Evolutionary conservation across 1,140 invertebrate species (phyloP), one percentile per base, ranked within the genome.

Genomic region (Drosophila miranda): DNA sequence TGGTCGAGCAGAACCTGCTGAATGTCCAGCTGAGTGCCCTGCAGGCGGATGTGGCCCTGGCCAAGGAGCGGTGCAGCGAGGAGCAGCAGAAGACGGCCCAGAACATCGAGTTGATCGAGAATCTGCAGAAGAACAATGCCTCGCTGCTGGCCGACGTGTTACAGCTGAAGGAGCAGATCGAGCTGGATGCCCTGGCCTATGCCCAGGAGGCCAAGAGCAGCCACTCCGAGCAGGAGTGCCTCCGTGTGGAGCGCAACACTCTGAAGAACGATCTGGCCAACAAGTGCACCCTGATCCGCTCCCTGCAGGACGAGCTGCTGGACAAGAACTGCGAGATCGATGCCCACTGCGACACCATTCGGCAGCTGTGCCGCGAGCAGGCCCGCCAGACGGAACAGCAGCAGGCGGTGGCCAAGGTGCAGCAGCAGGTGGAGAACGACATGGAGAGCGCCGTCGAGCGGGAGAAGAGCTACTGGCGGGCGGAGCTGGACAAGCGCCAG

Each of bases 401-500:
- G 61, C 87, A 92, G 76, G 88, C 77, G 21, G 90, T 90, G 68
- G 90, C 92, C 64, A 91, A 90, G 71, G 81, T 91, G 14, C 89
- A 92, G 73, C 89, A 92, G 73, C 86, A 89, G 73, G 75, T 92
- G 13, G 92, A 93, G 75, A 78, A 64, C 4, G 83, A 78, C 51
- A 73, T 90, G 14, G 91, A 92, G 69, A 74, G 90, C 2, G 79
- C 89, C 0, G 72, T 92, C n/a, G 81, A 91, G 53, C 88, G 92
- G 21, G 86, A 92, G 83, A 90, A 91, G 54, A 80, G 90, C 70
- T 90, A 91, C 34, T 91, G 90, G 71, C 89, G 90, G 2, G 89
- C 79, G 19, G 92, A 92, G 76, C 77, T 93, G 54, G 92, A 92
- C 70, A 92, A 92, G 68, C 92, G 92, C 44, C 92, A 93, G 87